Percentiles rank a stretch among this genome's conserved stretches.
phyloP scores from a whole-genome alignment of 2,113 vertebrate species.

The Agapornis roseicollis region DNA sequence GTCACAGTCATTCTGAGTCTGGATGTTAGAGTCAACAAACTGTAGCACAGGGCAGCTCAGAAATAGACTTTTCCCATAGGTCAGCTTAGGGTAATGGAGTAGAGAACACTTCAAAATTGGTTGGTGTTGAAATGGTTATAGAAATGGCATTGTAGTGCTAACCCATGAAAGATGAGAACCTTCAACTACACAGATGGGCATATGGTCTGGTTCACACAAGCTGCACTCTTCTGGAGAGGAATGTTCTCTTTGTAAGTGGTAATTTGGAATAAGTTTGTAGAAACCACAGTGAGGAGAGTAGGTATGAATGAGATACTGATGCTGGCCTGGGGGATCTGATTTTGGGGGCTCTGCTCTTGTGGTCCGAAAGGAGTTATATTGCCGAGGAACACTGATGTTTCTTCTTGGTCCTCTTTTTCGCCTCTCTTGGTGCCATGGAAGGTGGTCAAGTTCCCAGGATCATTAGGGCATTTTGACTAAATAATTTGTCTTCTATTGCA shows the following conservation, averaged over 20 bases:
- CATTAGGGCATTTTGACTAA: not conserved
- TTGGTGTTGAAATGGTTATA: not conserved
- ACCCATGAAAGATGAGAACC: not conserved
- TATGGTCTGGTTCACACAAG: no score
- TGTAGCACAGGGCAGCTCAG: not conserved
- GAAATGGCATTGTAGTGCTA: not conserved
- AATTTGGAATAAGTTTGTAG: not conserved
- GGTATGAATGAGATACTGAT: not conserved
- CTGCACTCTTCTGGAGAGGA: not conserved
- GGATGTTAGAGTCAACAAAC: not conserved
- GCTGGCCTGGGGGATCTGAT: not conserved
- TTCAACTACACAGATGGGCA: not conserved
- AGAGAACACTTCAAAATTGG: not conserved
- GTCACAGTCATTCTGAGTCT: not conserved
- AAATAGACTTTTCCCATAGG: not conserved
- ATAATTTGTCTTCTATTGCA: not conserved
- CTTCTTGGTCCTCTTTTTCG: not conserved
- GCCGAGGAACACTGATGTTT: not conserved
- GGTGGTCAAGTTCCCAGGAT: not conserved
- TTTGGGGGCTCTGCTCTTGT: not conserved
- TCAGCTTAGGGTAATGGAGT: not conserved
- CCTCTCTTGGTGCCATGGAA: not conserved
- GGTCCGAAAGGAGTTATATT: not conserved
- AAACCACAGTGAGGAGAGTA: not conserved
- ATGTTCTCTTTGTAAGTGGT: not conserved